Evolutionary conservation across 2,113 vertebrate genomes (phyloP).

Genomic region (Charina bottae): DNA sequence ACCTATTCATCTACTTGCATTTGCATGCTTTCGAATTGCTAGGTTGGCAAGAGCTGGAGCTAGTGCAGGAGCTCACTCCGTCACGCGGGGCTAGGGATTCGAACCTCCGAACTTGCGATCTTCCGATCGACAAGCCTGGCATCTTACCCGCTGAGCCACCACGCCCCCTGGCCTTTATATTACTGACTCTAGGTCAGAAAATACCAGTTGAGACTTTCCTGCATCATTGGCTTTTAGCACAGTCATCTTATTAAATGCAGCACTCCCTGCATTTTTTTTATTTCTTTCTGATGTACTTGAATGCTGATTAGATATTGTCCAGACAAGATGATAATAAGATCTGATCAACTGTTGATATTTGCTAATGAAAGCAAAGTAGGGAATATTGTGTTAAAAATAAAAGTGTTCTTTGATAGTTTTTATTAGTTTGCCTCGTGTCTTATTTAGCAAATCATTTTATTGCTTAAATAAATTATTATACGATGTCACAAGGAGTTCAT

Average conservation of each 20-base stretch:
- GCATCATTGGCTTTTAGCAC: constrained; percentile 55
- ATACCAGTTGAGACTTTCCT: constrained; percentile 24
- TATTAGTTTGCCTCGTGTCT: constrained; percentile 62
- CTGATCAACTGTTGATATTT: constrained; percentile 67
- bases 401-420: constrained; percentile 56
- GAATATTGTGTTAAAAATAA: constrained; percentile 56
- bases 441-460: constrained; percentile 69
- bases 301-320: constrained; percentile 62
- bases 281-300: constrained; percentile 59
- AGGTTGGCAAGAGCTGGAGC: too few relatives aligned
- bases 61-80: too few relatives aligned
- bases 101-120: too few relatives aligned
- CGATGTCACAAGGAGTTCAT: constrained; percentile 58
- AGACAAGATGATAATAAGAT: constrained; percentile 63
- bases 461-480: constrained; percentile 65
- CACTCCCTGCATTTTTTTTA: constrained; percentile 54
- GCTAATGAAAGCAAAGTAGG: constrained; percentile 66
- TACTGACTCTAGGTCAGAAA: constrained; percentile 52
- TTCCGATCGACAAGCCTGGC: too few relatives aligned
- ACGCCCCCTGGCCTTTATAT: constrained; percentile 44
- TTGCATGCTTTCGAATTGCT: too few relatives aligned
- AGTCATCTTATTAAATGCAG: constrained; percentile 59
- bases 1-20: too few relatives aligned
- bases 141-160: too few relatives aligned
- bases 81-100: too few relatives aligned